Evolutionary conservation across 2,797 vertebrate genomes (phyloP), one percentile per base, ranked within the genome.

Genomic region (Astyanax mexicanus): DNA sequence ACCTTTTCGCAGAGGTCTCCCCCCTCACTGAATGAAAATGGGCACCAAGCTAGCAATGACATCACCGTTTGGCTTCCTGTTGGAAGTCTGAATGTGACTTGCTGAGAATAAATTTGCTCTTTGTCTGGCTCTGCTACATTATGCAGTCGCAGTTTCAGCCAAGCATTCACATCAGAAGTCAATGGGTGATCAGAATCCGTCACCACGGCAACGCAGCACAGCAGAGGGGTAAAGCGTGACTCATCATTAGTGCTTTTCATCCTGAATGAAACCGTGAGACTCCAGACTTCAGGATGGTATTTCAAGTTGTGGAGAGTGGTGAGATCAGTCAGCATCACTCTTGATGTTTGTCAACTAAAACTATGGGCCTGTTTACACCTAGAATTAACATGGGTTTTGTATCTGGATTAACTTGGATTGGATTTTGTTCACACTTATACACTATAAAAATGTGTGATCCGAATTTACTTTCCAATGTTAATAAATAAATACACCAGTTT

Each of bases 151-250:
- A 68, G 27, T 70, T 83, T 87, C 83, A 78, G 57, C 74, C 78
- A 19, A 55, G 40, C 19, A 78, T 38, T 67, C 80, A 81, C 74
- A 76, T 82, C 55, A 73, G 74, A 83, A 90, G 84, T 88, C 85
- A 83, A 85, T 90, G 86, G 87, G 86, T 75, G 40, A 78, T 69
- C 72, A 62, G 74, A 74, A 71, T 47, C 74, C 21, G 81, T 90
- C 37, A 10, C 86, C 87, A 92, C 92, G 84, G 88, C 85, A 92
- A 93, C 89, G 17, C 71, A 82, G 75, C 51, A 82, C 84, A 77
- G 85, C 85, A 69, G 45, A 81, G 68, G 29, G 72, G 84, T 81
- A 80, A 84, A 83, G 86, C 72, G 70, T 92, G 91, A 93, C 81
- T 93, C 90, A 93, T 89, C 87, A 86, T 74, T 86, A 78, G 84